These are phyloP conservation scores for Synanceia verrucosa DNA, from an alignment of 2,797 vertebrate genomes.

Conservation along the genomic window DNA sequence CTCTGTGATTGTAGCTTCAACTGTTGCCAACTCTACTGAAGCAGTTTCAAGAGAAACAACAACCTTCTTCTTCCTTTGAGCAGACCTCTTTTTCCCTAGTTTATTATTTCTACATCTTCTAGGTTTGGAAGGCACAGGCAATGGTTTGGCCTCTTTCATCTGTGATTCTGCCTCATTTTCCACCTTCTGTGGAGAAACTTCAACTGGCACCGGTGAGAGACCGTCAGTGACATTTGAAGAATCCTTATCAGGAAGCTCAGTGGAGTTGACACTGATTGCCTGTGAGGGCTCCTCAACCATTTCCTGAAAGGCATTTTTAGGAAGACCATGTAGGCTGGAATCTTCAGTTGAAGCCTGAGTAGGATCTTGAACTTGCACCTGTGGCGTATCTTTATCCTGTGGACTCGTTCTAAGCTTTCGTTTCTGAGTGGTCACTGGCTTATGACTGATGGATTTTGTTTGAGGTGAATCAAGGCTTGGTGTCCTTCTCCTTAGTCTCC, in stretches of 20 bases:
- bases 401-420: constrained; percentile 59
- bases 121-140: constrained; percentile 71
- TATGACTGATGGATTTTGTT: constrained; percentile 65
- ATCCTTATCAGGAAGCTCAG: constrained; percentile 46
- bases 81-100: constrained; percentile 61
- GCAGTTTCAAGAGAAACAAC: constrained; percentile 55
- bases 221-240: constrained; percentile 34
- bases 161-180: constrained; percentile 64
- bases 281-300: constrained; percentile 34
- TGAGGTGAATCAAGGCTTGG: constrained; percentile 57
- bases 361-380: constrained; percentile 48
- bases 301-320: constrained; percentile 47
- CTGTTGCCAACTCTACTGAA: constrained; percentile 41
- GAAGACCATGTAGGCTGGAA: constrained; percentile 52
- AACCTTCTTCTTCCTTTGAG: constrained; percentile 71
- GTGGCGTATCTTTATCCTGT: constrained; percentile 38
- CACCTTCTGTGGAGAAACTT: constrained; percentile 41
- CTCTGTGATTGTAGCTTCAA: constrained; percentile 45
- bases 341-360: constrained; percentile 61
- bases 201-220: constrained; percentile 36
- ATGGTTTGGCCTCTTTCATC: constrained; percentile 61
- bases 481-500: constrained; percentile 70
- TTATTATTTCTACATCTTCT: constrained; percentile 68
- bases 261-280: constrained; percentile 20
- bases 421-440: constrained; percentile 63